These are phyloP conservation scores for Oligia strigilis DNA, from an alignment of 2,888 invertebrate species.

Conservation along the genomic window DNA sequence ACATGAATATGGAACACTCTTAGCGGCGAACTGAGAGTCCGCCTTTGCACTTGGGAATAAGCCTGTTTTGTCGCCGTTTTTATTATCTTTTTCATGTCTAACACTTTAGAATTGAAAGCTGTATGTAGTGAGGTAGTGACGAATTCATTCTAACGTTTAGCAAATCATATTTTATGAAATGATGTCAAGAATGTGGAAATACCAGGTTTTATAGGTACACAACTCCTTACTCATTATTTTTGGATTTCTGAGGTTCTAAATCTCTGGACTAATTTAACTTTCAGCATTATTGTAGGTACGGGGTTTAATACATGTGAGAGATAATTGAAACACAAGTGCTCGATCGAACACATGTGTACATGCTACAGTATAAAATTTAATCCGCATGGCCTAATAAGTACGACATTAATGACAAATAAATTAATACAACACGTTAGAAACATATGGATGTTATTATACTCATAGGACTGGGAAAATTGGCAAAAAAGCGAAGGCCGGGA, in stretches of 20 bases:
- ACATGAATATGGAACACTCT: slow-evolving; percentile 35
- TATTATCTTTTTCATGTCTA: background rate
- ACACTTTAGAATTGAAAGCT: background rate
- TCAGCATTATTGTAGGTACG: slow-evolving; percentile 13
- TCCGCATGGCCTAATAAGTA: slow-evolving; percentile 36
- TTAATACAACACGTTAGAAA: slow-evolving; percentile 28
- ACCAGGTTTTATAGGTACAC: background rate
- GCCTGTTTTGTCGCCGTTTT: background rate
- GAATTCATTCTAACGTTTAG: background rate
- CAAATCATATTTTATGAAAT: background rate
- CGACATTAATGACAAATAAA: slow-evolving; percentile 45
- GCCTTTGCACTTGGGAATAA: background rate
- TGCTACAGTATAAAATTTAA: slow-evolving; percentile 10
- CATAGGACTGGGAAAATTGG: slow-evolving; percentile 28
- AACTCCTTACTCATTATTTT: background rate
- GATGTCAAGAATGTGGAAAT: background rate
- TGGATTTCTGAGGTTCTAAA: background rate
- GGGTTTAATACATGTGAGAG: slow-evolving; percentile 15
- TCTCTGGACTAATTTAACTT: background rate
- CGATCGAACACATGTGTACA: slow-evolving; percentile 21
- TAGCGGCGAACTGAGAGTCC: slow-evolving; percentile 7
- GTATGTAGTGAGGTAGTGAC: background rate
- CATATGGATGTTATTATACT: slow-evolving; percentile 31
- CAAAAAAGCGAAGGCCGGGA: slow-evolving; percentile 9
- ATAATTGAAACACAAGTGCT: slow-evolving; percentile 15